A percentile compares a stretch with the other conserved stretches of the same genome.
Evolutionary conservation across 2,797 vertebrate genomes (phyloP).

Genomic region (Schizopygopsis pylzovi): DNA sequence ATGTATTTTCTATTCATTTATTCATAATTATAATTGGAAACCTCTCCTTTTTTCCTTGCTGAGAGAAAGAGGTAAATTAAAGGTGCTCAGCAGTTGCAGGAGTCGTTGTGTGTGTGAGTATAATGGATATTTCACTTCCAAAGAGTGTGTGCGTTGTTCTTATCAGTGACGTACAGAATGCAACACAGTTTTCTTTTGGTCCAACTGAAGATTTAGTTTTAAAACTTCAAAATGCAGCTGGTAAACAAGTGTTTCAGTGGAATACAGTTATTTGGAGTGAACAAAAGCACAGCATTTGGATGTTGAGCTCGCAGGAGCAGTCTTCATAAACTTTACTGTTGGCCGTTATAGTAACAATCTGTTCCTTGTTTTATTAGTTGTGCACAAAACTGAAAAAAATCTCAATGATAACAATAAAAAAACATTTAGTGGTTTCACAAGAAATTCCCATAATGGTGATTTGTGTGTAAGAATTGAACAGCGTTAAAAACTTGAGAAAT

Average conservation of each 20-base stretch:
- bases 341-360: neutral
- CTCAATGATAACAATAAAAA: neutral
- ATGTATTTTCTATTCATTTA: neutral
- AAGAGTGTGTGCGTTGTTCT: neutral
- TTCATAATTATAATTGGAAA: neutral
- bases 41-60: neutral
- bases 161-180: constrained; percentile 1
- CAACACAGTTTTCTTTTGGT: neutral
- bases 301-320: neutral
- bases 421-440: neutral
- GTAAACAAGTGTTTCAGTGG: neutral
- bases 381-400: neutral
- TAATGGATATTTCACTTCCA: neutral
- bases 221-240: neutral
- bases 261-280: constrained; percentile 6
- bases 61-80: neutral
- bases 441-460: neutral
- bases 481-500: neutral
- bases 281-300: neutral
- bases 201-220: constrained; percentile 2
- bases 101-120: neutral
- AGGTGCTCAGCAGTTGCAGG: neutral
- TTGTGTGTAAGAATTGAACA: neutral
- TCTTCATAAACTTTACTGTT: neutral
- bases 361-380: neutral